Evolutionary conservation across 2,113 vertebrate species (phyloP).

Genomic region (Marmota monax): DNA sequence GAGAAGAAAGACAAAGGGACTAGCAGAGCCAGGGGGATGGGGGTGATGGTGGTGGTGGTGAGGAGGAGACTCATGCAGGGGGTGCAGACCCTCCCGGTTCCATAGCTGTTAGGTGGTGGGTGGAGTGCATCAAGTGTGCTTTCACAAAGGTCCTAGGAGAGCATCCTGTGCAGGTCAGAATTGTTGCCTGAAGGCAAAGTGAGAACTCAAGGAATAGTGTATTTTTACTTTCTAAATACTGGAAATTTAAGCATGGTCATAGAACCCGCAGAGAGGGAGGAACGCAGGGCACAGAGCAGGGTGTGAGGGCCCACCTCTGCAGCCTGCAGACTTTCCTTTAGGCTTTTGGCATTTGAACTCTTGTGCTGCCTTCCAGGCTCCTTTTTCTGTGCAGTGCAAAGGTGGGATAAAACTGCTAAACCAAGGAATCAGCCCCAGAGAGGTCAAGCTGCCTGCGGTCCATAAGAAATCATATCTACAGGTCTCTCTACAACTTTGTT

Average conservation of each 20-base stretch:
- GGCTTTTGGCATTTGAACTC: neutral
- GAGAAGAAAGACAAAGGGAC: neutral
- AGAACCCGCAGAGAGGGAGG: neutral
- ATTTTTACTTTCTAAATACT: neutral
- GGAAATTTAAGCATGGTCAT: neutral
- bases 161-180: neutral
- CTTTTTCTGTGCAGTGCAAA: neutral
- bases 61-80: neutral
- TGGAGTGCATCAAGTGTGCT: rapidly evolving
- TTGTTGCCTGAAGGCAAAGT: neutral
- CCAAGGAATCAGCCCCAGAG: neutral
- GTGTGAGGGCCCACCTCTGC: too few relatives aligned
- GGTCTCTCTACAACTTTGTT: neutral
- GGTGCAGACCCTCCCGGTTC: neutral
- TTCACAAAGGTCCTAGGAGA: neutral
- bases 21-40: neutral
- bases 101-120: rapidly evolving
- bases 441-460: neutral
- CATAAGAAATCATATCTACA: neutral
- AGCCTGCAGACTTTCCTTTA: neutral
- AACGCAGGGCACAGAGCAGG: neutral
- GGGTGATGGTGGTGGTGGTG: too few relatives aligned
- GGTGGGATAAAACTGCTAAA: neutral
- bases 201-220: neutral
- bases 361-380: neutral